Conservation (phyloP, 1,140 invertebrate genomes). For the Zaprionus camerounensis region DNA sequence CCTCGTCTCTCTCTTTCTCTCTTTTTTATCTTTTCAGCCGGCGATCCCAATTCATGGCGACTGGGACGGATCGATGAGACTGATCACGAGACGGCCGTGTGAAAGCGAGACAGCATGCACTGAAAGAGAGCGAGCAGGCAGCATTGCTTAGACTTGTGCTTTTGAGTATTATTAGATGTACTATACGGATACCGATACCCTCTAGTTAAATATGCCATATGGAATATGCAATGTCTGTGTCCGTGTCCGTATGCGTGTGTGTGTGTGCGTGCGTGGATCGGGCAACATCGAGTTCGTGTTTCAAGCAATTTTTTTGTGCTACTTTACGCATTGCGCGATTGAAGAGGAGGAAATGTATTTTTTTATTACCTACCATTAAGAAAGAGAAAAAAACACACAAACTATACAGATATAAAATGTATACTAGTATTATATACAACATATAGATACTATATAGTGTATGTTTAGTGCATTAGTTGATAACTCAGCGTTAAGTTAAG, state of each 20-base stretch:
- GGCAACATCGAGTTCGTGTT: constrained; percentile 14
- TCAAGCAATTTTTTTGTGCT: constrained; percentile 11
- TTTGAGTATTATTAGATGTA: constrained; percentile 83
- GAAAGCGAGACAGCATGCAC: constrained; percentile 74
- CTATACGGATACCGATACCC: constrained; percentile 40
- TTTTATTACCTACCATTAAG: constrained; percentile 62
- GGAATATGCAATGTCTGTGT: constrained; percentile 11
- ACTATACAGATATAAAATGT: constrained; percentile 1
- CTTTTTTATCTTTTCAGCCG: constrained; percentile 85
- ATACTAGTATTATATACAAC: constrained; percentile 22
- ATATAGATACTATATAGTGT: constrained; percentile 4
- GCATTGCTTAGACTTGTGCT: constrained; percentile 77
- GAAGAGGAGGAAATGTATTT: constrained; percentile 56
- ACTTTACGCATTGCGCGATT: no score
- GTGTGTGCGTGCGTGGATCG: background rate
- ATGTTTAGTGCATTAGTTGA: constrained; percentile 1
- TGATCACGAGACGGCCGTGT: constrained; percentile 92
- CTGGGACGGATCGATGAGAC: constrained; percentile 92
- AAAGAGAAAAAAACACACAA: constrained; percentile 12
- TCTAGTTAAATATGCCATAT: constrained; percentile 64
- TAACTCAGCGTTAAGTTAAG: background rate
- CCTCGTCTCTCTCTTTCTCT: constrained; percentile 5
- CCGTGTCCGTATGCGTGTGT: background rate
- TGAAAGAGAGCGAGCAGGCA: background rate
- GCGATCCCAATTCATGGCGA: constrained; percentile 91